A percentile compares a stretch with the other conserved stretches of the same genome.
These are phyloP conservation scores for Monomorium pharaonis DNA, from an alignment of 1,140 invertebrate genomes.

Conservation along the genomic window DNA sequence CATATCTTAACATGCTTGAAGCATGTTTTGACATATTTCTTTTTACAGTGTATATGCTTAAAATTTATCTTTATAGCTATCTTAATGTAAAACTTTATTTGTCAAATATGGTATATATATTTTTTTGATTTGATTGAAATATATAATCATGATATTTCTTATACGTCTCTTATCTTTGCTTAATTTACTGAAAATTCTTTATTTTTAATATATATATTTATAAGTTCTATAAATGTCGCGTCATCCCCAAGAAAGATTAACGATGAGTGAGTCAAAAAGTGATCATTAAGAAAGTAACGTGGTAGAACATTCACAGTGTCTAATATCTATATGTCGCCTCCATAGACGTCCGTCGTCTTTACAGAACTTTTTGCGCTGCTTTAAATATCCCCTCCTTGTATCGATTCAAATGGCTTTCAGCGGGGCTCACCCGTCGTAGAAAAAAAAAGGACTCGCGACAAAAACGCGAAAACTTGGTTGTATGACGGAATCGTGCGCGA, in stretches of 20 bases:
- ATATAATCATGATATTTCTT: too few relatives aligned
- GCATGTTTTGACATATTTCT: too few relatives aligned
- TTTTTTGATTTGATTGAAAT: too few relatives aligned
- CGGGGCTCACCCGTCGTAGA: background rate
- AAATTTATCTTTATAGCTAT: background rate
- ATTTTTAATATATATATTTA: background rate
- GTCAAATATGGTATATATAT: too few relatives aligned
- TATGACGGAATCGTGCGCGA: background rate
- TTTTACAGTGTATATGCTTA: too few relatives aligned
- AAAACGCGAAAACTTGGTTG: constrained; percentile 40
- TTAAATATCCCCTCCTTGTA: constrained; percentile 20
- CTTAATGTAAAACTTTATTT: background rate
- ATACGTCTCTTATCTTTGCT: background rate
- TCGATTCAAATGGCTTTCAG: constrained; percentile 43
- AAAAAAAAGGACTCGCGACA: constrained; percentile 2
- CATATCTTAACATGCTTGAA: too few relatives aligned
- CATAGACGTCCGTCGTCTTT: background rate
- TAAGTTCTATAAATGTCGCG: background rate
- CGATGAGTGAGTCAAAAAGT: background rate
- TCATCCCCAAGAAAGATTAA: background rate
- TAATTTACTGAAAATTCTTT: background rate
- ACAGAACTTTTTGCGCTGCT: constrained; percentile 25
- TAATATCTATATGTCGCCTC: background rate
- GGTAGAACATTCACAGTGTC: background rate
- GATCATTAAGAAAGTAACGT: background rate